A percentile compares a stretch with the other conserved stretches of the same genome.
These are phyloP conservation scores for Urechis unicinctus DNA, from an alignment of 2,888 invertebrate genomes.

Conservation along the genomic window DNA sequence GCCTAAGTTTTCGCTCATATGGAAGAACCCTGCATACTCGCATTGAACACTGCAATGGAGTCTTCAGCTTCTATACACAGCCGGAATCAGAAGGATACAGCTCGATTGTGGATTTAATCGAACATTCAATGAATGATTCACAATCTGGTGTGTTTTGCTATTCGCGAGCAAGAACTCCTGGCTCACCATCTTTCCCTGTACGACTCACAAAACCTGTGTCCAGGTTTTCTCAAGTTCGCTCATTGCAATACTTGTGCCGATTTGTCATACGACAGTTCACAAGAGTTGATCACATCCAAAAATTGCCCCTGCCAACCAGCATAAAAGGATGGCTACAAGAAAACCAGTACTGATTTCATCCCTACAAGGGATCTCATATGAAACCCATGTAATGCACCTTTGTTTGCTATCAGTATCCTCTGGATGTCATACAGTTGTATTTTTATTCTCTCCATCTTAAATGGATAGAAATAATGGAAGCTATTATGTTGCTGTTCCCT, in stretches of 20 bases:
- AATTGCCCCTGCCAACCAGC: slow-evolving; percentile 62
- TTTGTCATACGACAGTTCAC: slow-evolving; percentile 67
- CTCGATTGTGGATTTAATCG: slow-evolving; percentile 66
- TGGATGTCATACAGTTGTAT: too few species aligned
- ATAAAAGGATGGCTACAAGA: slow-evolving; percentile 50
- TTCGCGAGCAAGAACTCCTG: slow-evolving; percentile 62
- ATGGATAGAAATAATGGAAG: too few species aligned
- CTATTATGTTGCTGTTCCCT: too few species aligned
- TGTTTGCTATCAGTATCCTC: too few species aligned
- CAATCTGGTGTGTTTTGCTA: slow-evolving; percentile 68
- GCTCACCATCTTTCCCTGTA: slow-evolving; percentile 67
- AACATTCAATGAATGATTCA: slow-evolving; percentile 67
- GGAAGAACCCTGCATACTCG: slow-evolving; percentile 68
- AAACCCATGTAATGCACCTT: too few species aligned
- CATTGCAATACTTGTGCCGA: slow-evolving; percentile 67
- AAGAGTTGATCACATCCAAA: slow-evolving; percentile 64
- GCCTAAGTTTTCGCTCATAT: slow-evolving; percentile 65
- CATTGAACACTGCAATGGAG: slow-evolving; percentile 66
- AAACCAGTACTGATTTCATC: slow-evolving; percentile 38
- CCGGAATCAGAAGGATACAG: slow-evolving; percentile 49
- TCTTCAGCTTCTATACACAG: slow-evolving; percentile 53
- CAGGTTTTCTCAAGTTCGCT: slow-evolving; percentile 64
- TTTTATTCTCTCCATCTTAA: too few species aligned
- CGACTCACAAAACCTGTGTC: slow-evolving; percentile 69
- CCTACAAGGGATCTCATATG: neutral